Base-by-base conservation (phyloP, 2,888 invertebrate genomes). In the Mechanitis mazaeus region DNA sequence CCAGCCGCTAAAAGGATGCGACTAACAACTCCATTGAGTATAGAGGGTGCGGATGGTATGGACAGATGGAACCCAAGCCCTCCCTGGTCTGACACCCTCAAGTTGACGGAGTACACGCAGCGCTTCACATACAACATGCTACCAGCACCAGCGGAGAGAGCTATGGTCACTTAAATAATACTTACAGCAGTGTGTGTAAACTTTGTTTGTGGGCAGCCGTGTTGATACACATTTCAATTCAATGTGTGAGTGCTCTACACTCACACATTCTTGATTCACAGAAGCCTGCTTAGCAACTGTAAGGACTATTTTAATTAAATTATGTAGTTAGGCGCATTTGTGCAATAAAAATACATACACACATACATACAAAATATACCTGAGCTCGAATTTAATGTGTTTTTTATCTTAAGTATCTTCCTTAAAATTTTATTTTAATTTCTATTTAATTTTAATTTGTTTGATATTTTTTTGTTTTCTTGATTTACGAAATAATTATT, bases 1-100 rank as follows among this genome's bases (percentile, higher is more conserved):
- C 88, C 84, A 7, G 80, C 76, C 46, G 77, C 85, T 20, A 90
- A 87, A 60, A 78, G 87, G 33, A 88, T 86, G 87, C 78, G 88
- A 1, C 64, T 86, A 12, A 78, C 81, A 0, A 76, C 78, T 0
- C 76, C 83, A 5, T 68, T 83, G 2, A 74, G 78, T 33, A 60
- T 83, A 35, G 90, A 88, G 38, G 87, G 86, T n/a, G 93, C 94
- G 33, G 95, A 95, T 67, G 92, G 94, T 53, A 94, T 95, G 85
- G 95, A 96, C 71, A 93, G 95, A 65, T 96, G 95, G 96, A 96
- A 95, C 83, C 95, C 95, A 33, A 95, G 95, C 77, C 95, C 95
- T 0, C 95, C 95, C 0, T 96, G 96, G 96, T 95, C 95, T 0
- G 96, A 96, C 74, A 93, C 94, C 28, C 86, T 95, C 33, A 95